Evolutionary conservation across 1,140 invertebrate genomes (phyloP).

Genomic region (Bombus soroeensis): DNA sequence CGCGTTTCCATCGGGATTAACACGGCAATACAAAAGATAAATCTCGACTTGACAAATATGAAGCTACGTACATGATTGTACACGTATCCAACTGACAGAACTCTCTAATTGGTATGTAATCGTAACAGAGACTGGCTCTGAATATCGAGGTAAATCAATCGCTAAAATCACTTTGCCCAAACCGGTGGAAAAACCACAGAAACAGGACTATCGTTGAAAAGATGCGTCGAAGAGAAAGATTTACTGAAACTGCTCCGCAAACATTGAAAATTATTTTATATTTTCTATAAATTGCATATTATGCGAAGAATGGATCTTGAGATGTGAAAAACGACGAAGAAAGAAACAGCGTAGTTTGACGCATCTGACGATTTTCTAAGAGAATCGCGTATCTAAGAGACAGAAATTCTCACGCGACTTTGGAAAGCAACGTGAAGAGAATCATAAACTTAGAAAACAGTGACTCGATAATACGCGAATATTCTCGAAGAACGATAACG

Average conservation of each 20-base stretch:
- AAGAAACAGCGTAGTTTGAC: not conserved
- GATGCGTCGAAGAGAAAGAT: no score
- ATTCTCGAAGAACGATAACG: not conserved
- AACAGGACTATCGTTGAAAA: no score
- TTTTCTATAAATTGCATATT: no score
- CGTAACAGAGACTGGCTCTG: no score
- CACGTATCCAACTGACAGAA: not conserved
- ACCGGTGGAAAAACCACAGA: not conserved
- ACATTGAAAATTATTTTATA: no score
- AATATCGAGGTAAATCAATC: not conserved
- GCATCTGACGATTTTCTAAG: not conserved
- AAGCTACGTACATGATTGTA: not conserved
- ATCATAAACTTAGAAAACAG: not conserved
- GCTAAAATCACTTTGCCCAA: not conserved
- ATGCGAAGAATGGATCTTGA: no score
- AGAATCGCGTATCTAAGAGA: not conserved
- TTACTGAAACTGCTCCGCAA: no score
- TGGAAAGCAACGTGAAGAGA: not conserved
- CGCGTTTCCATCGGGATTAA: not conserved
- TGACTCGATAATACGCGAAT: not conserved
- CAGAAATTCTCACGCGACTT: fast-evolving
- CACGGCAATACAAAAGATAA: not conserved
- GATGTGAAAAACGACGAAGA: not conserved
- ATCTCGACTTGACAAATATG: constrained; percentile 6
- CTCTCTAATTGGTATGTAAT: constrained; percentile 31